Evolutionary conservation across 2,888 invertebrate species (phyloP).

Genomic region (Nezara viridula): DNA sequence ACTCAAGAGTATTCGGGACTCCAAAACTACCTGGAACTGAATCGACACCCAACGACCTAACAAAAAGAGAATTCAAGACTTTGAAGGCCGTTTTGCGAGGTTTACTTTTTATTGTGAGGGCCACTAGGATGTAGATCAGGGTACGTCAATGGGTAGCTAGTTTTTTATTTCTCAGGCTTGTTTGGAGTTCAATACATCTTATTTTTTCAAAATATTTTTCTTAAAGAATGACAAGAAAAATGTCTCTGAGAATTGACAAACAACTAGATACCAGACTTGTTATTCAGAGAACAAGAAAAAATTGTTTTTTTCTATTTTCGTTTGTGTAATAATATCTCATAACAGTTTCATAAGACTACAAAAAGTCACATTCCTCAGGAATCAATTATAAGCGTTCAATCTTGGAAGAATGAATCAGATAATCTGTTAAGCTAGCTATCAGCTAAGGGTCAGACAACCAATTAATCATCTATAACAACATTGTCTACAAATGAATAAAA

Average conservation of each 20-base stretch:
- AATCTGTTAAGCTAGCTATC: not conserved
- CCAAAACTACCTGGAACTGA: conserved; percentile 1
- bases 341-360: not conserved
- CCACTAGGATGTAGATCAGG: not conserved
- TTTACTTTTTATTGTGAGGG: conserved; percentile 1
- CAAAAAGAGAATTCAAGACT: conserved; percentile 15
- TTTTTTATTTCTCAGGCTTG: not conserved
- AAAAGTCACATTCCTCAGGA: not conserved
- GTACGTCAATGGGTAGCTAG: not conserved
- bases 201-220: not conserved
- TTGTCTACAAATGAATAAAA: too few relatives aligned
- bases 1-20: not conserved
- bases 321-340: not conserved
- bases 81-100: not conserved
- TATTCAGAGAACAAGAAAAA: not conserved
- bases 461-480: not conserved
- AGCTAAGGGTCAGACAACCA: not conserved
- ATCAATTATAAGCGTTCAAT: not conserved
- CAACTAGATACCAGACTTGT: not conserved
- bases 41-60: not conserved
- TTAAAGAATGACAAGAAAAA: not conserved
- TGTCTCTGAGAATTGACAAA: not conserved
- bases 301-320: not conserved
- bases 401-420: too few relatives aligned
- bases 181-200: not conserved